Evolutionary conservation across 2,888 invertebrate species (phyloP).

Genomic region (Belgica antarctica): DNA sequence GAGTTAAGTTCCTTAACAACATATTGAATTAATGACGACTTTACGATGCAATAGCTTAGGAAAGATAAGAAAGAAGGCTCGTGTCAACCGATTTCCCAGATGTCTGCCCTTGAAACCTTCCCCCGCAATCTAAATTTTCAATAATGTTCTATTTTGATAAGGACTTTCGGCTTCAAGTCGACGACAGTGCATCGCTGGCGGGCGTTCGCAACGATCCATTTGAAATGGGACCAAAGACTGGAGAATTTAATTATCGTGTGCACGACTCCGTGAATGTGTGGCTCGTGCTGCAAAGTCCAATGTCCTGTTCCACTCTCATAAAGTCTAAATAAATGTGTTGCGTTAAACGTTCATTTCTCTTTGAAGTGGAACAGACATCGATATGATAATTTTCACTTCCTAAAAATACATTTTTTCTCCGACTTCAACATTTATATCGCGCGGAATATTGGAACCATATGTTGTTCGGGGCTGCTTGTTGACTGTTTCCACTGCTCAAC

Average conservation of each 20-base stretch:
- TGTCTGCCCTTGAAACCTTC: not conserved
- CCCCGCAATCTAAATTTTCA: not conserved
- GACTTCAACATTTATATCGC: not conserved
- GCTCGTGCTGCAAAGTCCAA: conserved; percentile 14
- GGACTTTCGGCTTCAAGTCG: too few species aligned
- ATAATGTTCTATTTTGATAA: not conserved
- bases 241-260: not conserved
- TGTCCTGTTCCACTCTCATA: not conserved
- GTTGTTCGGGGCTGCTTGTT: not conserved
- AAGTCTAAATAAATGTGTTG: conserved; percentile 12
- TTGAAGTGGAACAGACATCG: conserved; percentile 19
- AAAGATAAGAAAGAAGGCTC: not conserved
- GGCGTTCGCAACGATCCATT: not conserved
- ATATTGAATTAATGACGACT: not conserved
- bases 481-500: conserved; percentile 8
- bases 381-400: conserved; percentile 26
- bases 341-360: conserved; percentile 12
- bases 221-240: not conserved
- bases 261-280: conserved; percentile 5
- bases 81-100: not conserved
- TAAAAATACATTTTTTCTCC: not conserved
- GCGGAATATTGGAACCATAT: conserved; percentile 7
- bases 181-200: not conserved
- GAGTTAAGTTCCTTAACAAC: too few species aligned
- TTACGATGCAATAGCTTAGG: conserved; percentile 1